Evolutionary conservation across 1,140 invertebrate species (phyloP).

Genomic region (Drosophila bipectinata): DNA sequence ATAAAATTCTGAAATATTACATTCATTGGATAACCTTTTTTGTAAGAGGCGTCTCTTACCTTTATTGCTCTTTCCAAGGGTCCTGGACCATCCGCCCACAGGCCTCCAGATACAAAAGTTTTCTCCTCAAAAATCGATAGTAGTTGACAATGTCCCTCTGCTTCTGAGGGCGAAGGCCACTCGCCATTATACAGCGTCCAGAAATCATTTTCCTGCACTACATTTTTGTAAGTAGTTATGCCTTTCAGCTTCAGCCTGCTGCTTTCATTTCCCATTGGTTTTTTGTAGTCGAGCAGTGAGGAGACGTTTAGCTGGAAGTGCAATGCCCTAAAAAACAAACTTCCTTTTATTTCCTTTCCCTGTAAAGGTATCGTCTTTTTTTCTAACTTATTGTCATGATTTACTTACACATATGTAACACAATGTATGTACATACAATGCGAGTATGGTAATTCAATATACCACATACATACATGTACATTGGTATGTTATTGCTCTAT

Average conservation of each 20-base stretch:
- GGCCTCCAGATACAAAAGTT: conserved; percentile 85
- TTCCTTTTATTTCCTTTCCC: too few species aligned
- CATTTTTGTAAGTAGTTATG: conserved; percentile 89
- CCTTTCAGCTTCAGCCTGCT: conserved; percentile 89
- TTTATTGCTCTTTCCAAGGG: conserved; percentile 90
- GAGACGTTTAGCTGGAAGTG: neutral
- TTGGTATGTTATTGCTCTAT: too few species aligned
- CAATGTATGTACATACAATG: too few species aligned
- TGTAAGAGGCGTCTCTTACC: conserved; percentile 84
- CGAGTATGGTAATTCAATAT: too few species aligned
- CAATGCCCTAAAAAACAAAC: neutral
- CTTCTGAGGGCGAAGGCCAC: conserved; percentile 85
- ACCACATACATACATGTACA: too few species aligned
- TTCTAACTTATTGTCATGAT: too few species aligned
- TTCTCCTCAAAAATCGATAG: conserved; percentile 91
- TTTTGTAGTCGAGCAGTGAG: neutral
- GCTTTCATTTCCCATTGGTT: conserved; percentile 89
- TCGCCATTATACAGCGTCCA: conserved; percentile 90
- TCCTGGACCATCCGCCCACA: conserved; percentile 86
- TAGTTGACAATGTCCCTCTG: conserved; percentile 86
- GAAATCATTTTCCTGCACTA: conserved; percentile 90
- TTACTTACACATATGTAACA: too few species aligned
- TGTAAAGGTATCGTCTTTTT: too few species aligned
- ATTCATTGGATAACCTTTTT: neutral
- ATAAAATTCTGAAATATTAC: conserved; percentile 88